Evolutionary conservation across 2,113 vertebrate genomes (phyloP).

Genomic region (Otolemur garnettii): DNA sequence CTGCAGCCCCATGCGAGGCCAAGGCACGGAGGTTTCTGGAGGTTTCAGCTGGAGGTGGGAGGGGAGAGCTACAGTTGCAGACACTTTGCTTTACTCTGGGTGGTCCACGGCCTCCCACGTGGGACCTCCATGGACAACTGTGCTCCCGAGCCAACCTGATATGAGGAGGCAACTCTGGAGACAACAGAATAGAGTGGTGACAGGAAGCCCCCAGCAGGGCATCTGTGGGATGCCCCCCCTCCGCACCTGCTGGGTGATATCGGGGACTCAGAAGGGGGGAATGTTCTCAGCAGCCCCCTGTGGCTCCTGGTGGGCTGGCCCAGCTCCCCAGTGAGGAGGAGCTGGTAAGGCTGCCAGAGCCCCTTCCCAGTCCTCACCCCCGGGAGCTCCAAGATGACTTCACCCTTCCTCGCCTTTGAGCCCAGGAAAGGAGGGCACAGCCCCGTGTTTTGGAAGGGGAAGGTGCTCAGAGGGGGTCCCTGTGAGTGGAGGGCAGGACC

Average conservation of each 20-base stretch:
- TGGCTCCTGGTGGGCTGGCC: not conserved
- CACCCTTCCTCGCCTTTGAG: not conserved
- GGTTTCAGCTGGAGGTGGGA: not conserved
- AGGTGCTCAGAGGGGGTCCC: not conserved
- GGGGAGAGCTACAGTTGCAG: not conserved
- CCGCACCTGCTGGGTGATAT: not conserved
- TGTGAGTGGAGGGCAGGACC: no score
- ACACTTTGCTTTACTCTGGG: not conserved
- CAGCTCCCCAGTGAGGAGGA: not conserved
- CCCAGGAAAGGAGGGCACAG: not conserved
- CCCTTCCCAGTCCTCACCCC: not conserved
- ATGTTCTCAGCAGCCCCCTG: not conserved
- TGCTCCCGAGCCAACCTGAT: not conserved
- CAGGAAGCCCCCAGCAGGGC: accelerated
- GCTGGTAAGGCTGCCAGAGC: conserved; percentile 22
- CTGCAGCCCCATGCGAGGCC: not conserved
- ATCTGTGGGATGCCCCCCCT: accelerated
- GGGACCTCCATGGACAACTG: accelerated
- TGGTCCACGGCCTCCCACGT: not conserved
- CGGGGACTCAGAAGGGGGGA: accelerated
- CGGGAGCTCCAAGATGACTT: conserved; percentile 9
- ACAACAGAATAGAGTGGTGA: not conserved
- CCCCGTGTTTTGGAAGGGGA: not conserved
- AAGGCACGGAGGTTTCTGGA: accelerated
- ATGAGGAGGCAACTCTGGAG: accelerated